Evolutionary conservation across 2,888 invertebrate genomes (phyloP).

Genomic region (Cerastis rubricosa): DNA sequence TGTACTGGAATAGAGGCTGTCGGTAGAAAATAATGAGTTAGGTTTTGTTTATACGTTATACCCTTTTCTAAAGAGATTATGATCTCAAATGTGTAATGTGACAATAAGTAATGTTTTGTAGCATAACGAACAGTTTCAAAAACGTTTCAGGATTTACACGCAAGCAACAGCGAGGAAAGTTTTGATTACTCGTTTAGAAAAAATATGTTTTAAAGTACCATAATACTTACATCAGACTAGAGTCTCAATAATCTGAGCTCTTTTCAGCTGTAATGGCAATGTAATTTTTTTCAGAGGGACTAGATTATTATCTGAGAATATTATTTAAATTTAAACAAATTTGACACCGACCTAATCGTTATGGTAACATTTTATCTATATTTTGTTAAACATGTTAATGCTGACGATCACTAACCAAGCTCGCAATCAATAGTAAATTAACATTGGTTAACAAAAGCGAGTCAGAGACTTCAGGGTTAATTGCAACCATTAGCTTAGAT

Average conservation of each 20-base stretch:
- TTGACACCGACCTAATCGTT: not conserved
- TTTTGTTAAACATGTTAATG: not conserved
- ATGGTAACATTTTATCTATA: not conserved
- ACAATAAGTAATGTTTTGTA: not conserved
- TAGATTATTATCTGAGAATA: not conserved
- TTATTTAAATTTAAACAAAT: not conserved
- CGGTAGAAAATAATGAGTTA: slow-evolving; percentile 25
- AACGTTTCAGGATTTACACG: not conserved
- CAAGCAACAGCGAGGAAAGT: not conserved
- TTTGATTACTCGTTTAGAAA: not conserved
- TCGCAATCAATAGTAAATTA: not conserved
- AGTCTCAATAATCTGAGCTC: not conserved
- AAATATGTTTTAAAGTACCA: not conserved
- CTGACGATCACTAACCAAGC: not conserved
- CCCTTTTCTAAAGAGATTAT: slow-evolving; percentile 48
- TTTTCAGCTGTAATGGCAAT: not conserved
- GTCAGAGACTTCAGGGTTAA: not conserved
- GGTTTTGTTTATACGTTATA: slow-evolving; percentile 20
- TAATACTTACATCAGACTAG: not conserved
- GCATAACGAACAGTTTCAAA: not conserved
- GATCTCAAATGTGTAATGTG: not conserved
- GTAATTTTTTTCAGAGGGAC: not conserved
- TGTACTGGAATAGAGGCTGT: slow-evolving; percentile 23
- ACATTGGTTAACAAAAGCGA: not conserved
- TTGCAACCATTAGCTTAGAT: too few relatives aligned